Evolutionary conservation across 2,888 invertebrate species (phyloP).

Genomic region (Agrotis exclamationis): DNA sequence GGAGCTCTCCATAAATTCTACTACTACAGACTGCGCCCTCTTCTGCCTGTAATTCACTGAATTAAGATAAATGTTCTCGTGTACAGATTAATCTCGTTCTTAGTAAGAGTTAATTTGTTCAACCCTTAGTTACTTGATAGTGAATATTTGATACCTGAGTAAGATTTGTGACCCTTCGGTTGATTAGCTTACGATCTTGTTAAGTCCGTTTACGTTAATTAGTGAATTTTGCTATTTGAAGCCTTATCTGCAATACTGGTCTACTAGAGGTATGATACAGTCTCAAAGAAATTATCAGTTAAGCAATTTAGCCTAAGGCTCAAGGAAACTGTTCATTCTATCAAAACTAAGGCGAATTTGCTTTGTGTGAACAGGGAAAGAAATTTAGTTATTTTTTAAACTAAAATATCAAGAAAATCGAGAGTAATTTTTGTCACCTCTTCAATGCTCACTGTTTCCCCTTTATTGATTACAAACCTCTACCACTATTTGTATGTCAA

Average conservation of each 20-base stretch:
- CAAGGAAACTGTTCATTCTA: neutral
- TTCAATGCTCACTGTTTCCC: too few relatives aligned
- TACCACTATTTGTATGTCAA: neutral
- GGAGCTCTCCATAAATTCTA: constrained; percentile 31
- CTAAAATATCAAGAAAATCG: too few relatives aligned
- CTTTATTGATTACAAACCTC: neutral
- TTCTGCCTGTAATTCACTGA: constrained; percentile 18
- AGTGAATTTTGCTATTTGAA: neutral
- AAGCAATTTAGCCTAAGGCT: neutral
- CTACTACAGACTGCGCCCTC: constrained; percentile 9
- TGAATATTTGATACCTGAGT: constrained; percentile 59
- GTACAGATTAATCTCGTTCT: constrained; percentile 45
- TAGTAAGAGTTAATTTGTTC: constrained; percentile 50
- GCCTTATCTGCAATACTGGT: neutral
- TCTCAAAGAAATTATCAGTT: neutral
- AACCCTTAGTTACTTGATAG: constrained; percentile 47
- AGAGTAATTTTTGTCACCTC: too few relatives aligned
- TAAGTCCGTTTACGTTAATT: constrained; percentile 9
- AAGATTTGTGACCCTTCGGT: constrained; percentile 29
- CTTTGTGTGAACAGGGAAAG: neutral
- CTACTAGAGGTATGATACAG: neutral
- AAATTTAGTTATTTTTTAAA: too few relatives aligned
- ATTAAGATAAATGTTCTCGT: constrained; percentile 46
- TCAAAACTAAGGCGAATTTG: neutral
- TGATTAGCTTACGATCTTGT: constrained; percentile 36